These are phyloP conservation scores for Adrianichthys oophorus DNA, from an alignment of 2,797 vertebrate species.

Conservation along the genomic window DNA sequence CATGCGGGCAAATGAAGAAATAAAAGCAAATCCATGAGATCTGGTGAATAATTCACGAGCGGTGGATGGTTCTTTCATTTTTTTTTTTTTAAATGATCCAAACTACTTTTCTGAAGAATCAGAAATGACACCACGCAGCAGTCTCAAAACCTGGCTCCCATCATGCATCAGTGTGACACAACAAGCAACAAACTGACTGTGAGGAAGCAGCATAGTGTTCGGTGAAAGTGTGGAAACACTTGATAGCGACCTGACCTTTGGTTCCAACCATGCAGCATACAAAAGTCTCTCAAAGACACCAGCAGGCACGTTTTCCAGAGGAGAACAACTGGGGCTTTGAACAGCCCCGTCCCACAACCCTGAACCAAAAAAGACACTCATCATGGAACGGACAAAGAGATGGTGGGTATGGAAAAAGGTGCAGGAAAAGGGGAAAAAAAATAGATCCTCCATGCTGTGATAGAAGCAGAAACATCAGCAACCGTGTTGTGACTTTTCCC, in stretches of 20 bases:
- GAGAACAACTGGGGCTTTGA: conserved; percentile 53
- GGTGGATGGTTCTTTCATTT: conserved; percentile 42
- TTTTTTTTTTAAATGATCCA: too few relatives aligned
- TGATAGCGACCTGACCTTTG: conserved; percentile 37
- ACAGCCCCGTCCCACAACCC: conserved; percentile 54
- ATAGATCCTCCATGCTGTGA: conserved; percentile 72
- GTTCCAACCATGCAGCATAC: conserved; percentile 71
- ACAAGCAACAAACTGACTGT: conserved; percentile 34
- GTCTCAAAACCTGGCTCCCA: conserved; percentile 39
- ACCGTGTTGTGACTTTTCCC: conserved; percentile 35
- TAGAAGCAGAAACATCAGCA: conserved; percentile 54
- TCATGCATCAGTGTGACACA: conserved; percentile 64
- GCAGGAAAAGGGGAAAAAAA: conserved; percentile 41
- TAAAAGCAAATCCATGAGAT: conserved; percentile 67
- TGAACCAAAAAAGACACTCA: conserved; percentile 55
- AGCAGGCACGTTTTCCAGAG: conserved; percentile 56
- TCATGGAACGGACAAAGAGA: conserved; percentile 64
- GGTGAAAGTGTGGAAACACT: conserved; percentile 36
- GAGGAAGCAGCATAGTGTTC: conserved; percentile 25
- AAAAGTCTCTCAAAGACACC: conserved; percentile 52
- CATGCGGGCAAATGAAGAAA: conserved; percentile 63
- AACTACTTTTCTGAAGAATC: conserved; percentile 22
- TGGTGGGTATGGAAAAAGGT: conserved; percentile 47
- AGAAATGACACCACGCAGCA: conserved; percentile 62
- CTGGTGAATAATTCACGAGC: conserved; percentile 47